Base-by-base conservation (phyloP, 2,888 invertebrate genomes). In the Lasioglossum morio region DNA sequence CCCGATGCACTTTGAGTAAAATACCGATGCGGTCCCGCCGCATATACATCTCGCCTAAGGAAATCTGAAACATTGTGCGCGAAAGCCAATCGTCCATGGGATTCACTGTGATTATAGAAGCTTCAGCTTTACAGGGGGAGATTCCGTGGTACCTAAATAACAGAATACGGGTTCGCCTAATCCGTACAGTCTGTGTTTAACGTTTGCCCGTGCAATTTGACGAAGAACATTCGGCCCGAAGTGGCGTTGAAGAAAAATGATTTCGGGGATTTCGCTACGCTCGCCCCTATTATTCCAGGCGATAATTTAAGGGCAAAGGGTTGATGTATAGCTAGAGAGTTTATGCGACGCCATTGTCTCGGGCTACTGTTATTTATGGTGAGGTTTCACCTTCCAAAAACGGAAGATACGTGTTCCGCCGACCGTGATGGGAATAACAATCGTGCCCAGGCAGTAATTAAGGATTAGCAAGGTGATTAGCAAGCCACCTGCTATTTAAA, bases 391-490 rank as follows among this genome's bases (percentile, higher is more conserved):
- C 89, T 90, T 86, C 89, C 86, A 89, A 91, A 91, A 91, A 91
- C 88, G 91, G 90, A 88, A 90, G 91, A 85, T 77, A 87, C 80
- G 81, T 82, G 81, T 77, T 74, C 75, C 84, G 72, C 76, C 76
- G 57, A 48, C 76, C 87, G 77, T 72, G 83, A 87, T 85, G 87
- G 79, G 87, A 90, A 79, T 87, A 87, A 90, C 90, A 89, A 91
- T 91, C 87, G 89, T 79, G 83, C 75, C 23, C 74, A 82, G 72
- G 79, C 88, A 81, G 87, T 91, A 91, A 91, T 92, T 91, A 91
- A 90, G 87, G 90, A 92, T 91, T 92, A 91, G 91, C 87, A 85
- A 88, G 88, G 91, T 92, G 91, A 91, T 92, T 91, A 92, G 91
- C 86, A 86, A 86, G 84, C 84, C 77, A 80, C 72, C 77, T 74